phyloP scores from a whole-genome alignment of 2,797 vertebrate species.

The Myotis pilosus region DNA sequence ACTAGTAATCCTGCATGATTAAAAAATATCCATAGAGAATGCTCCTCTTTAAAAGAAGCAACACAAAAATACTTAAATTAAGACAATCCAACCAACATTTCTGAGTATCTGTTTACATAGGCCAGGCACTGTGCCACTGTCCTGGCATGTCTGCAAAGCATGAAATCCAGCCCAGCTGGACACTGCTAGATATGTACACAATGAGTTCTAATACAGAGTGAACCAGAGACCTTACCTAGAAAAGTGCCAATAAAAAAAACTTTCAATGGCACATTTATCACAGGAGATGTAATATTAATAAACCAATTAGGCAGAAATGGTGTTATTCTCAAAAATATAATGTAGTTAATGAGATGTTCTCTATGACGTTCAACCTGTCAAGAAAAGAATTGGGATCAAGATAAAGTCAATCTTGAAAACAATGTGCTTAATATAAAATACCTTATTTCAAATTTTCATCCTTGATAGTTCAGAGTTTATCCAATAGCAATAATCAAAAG shows the following conservation, averaged over 20 bases:
- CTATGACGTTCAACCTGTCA: conserved; percentile 96
- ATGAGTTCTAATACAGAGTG: neutral
- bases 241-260: conserved; percentile 99
- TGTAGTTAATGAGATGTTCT: conserved; percentile 99
- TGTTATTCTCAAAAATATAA: conserved; percentile 98
- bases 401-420: conserved; percentile 60
- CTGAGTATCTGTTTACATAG: neutral
- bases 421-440: conserved; percentile 50
- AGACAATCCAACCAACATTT: conserved; percentile 25
- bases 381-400: conserved; percentile 52
- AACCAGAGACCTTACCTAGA: conserved; percentile 89
- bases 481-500: conserved; percentile 18
- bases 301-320: conserved; percentile 99
- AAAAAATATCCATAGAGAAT: conserved; percentile 34
- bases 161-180: neutral
- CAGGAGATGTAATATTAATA: conserved; percentile 99
- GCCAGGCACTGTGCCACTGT: neutral
- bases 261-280: conserved; percentile 97
- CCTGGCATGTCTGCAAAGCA: neutral
- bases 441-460: conserved; percentile 37
- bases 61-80: conserved; percentile 25
- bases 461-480: neutral
- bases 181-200: neutral
- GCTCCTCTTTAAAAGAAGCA: conserved; percentile 28
- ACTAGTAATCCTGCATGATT: neutral